These are phyloP conservation scores for Daubentonia madagascariensis DNA, from an alignment of 2,113 vertebrate genomes.

Conservation along the genomic window DNA sequence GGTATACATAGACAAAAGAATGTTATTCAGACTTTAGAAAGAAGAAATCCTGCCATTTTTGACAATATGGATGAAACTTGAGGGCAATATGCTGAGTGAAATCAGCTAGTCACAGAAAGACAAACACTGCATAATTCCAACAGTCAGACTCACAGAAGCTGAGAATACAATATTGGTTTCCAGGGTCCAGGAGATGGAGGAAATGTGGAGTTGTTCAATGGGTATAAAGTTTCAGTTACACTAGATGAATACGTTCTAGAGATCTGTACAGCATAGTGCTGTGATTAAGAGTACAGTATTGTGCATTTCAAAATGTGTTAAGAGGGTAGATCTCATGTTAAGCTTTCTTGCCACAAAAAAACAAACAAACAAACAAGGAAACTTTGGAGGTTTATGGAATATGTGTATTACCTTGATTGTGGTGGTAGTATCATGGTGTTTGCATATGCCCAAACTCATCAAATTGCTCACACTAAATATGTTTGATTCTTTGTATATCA, in stretches of 20 bases:
- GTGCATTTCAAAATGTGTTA: not conserved
- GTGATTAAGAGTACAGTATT: not conserved
- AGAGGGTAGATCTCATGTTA: not conserved
- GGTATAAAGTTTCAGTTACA: not conserved
- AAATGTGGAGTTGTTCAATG: not conserved
- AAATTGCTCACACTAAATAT: not conserved
- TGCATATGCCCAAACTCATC: not conserved
- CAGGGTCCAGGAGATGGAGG: not conserved
- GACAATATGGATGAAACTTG: not conserved
- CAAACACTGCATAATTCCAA: no score
- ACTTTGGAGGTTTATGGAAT: not conserved
- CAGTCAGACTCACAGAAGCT: not conserved
- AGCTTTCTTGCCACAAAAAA: not conserved
- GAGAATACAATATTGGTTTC: not conserved
- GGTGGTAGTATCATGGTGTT: not conserved
- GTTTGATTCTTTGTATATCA: not conserved
- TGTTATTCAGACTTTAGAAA: not conserved
- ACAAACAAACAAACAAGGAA: not conserved
- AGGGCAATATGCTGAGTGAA: not conserved
- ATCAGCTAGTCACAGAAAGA: no score
- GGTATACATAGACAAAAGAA: not conserved
- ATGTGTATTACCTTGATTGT: not conserved
- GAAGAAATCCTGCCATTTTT: not conserved
- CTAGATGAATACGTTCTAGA: not conserved
- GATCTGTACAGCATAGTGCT: not conserved